Conservation (phyloP, 2,888 invertebrate genomes). For the Cephus rjabovi region DNA sequence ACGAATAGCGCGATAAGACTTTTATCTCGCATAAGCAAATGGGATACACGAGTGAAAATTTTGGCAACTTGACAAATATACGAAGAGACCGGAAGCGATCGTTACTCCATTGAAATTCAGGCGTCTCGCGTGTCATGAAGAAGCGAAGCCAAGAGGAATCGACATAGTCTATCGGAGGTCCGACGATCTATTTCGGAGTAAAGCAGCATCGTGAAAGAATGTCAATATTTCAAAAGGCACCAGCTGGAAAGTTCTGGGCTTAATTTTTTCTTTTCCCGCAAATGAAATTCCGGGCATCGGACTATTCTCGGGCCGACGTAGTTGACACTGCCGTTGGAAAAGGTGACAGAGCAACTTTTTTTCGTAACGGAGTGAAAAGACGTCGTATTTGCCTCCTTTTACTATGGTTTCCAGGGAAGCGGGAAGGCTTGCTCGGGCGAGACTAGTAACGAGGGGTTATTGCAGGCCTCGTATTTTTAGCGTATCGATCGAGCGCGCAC, state of each 20-base stretch:
- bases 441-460: background rate
- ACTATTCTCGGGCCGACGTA: background rate
- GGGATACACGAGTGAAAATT: background rate
- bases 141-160: background rate
- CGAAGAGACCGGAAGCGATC: background rate
- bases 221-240: background rate
- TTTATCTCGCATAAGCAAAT: background rate
- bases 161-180: background rate
- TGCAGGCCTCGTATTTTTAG: conserved; percentile 9
- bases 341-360: background rate
- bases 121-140: background rate
- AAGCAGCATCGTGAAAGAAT: background rate
- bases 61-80: background rate
- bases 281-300: background rate
- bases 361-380: background rate
- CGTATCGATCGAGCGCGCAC: conserved; percentile 6
- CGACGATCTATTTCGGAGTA: background rate
- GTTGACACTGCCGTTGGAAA: background rate
- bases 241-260: background rate
- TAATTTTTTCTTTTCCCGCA: background rate
- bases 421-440: background rate
- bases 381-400: background rate
- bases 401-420: background rate
- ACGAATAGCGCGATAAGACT: background rate
- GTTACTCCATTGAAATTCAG: background rate